These are phyloP conservation scores for Ormyrus thymus DNA, from an alignment of 2,888 invertebrate genomes.

Conservation along the genomic window DNA sequence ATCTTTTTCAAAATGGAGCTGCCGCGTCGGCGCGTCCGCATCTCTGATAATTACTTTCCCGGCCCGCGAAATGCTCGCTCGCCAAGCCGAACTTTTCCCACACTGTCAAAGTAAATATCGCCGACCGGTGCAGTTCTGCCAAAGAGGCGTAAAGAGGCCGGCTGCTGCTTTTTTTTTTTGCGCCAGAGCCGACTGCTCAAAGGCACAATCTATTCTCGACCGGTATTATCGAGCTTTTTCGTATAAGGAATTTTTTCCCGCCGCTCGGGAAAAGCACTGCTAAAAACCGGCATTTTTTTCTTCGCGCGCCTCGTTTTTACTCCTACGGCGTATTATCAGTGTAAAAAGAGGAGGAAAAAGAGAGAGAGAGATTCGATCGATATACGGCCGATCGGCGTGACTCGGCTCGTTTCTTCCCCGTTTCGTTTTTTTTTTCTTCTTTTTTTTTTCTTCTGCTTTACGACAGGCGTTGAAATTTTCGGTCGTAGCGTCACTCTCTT, in stretches of 20 bases:
- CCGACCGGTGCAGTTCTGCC: background rate
- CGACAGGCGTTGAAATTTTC: slow-evolving; percentile 30
- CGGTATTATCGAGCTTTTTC: slow-evolving; percentile 16
- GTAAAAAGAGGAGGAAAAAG: background rate
- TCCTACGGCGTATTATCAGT: slow-evolving; percentile 29
- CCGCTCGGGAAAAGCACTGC: background rate
- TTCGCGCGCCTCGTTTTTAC: slow-evolving; percentile 16
- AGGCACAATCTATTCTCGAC: slow-evolving; percentile 38
- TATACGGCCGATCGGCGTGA: slow-evolving; percentile 43
- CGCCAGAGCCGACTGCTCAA: slow-evolving; percentile 17
- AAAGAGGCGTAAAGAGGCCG: background rate
- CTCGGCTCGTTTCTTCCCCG: slow-evolving; percentile 9
- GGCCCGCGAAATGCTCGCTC: slow-evolving; percentile 12
- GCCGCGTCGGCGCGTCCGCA: background rate
- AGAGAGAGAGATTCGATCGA: slow-evolving; percentile 13
- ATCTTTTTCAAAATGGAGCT: slow-evolving; percentile 22
- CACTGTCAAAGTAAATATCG: background rate
- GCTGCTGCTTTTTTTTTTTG: background rate
- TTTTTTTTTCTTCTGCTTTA: slow-evolving; percentile 25
- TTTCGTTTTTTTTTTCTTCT: background rate
- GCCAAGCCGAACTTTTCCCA: slow-evolving; percentile 7
- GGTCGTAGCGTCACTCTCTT: background rate
- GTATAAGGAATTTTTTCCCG: slow-evolving; percentile 24
- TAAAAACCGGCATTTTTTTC: slow-evolving; percentile 16
- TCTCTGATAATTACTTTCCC: slow-evolving; percentile 17